Conservation (phyloP, 2,888 invertebrate genomes). For the Tribolium freemani region DNA sequence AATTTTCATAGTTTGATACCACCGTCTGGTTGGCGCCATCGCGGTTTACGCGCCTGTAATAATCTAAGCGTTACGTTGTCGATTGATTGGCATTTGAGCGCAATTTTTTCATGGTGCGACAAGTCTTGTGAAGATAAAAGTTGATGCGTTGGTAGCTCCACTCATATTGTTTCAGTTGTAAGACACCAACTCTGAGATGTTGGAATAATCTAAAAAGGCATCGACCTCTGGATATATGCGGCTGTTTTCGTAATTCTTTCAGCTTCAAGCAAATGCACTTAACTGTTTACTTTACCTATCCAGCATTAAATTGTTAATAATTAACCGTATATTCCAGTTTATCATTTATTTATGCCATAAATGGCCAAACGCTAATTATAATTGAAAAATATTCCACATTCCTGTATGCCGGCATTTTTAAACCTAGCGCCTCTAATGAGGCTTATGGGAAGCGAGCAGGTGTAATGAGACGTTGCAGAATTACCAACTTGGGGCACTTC, state of each 20-base stretch:
- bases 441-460: constrained; percentile 21
- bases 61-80: constrained; percentile 40
- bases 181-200: constrained; percentile 26
- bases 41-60: constrained; percentile 39
- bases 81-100: constrained; percentile 10
- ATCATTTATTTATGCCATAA: constrained; percentile 12
- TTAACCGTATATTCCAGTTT: constrained; percentile 35
- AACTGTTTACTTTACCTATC: constrained; percentile 40
- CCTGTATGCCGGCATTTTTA: constrained; percentile 2
- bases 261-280: constrained; percentile 35
- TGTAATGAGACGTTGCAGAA: constrained; percentile 12
- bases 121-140: constrained; percentile 7
- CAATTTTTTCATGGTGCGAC: background rate
- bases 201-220: constrained; percentile 43
- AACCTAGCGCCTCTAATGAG: constrained; percentile 16
- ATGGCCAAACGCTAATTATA: constrained; percentile 11
- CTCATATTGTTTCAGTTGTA: constrained; percentile 19
- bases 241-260: constrained; percentile 25
- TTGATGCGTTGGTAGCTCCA: constrained; percentile 20
- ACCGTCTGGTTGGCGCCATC: constrained; percentile 56
- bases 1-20: constrained; percentile 56
- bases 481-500: background rate
- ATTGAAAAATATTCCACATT: constrained; percentile 4
- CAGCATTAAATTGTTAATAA: constrained; percentile 39
- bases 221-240: constrained; percentile 36